These are phyloP conservation scores for Oreortyx pictus DNA, from an alignment of 2,797 vertebrate genomes.

Conservation along the genomic window DNA sequence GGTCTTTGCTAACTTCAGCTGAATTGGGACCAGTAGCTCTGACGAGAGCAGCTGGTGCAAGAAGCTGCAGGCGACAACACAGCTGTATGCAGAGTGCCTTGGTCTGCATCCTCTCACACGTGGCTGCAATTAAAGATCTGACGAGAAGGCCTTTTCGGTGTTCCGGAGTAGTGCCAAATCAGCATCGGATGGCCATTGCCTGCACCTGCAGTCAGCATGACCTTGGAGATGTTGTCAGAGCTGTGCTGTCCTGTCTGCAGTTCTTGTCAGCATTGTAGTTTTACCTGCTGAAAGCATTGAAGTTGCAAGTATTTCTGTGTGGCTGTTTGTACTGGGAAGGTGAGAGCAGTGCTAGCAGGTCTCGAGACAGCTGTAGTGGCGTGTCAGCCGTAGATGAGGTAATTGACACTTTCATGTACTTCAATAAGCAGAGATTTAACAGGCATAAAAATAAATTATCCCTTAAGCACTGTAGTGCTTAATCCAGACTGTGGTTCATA, in stretches of 20 bases:
- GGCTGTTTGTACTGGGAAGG: background rate
- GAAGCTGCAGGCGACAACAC: constrained; percentile 43
- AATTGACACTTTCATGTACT: background rate
- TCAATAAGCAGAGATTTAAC: constrained; percentile 23
- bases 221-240: background rate
- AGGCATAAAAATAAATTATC: constrained; percentile 2
- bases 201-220: background rate
- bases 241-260: background rate
- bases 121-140: constrained; percentile 49
- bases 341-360: background rate
- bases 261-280: background rate
- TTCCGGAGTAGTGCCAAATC: constrained; percentile 29
- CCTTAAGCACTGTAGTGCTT: background rate
- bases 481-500: background rate
- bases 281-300: background rate
- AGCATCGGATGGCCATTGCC: constrained; percentile 34
- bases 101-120: background rate
- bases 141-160: background rate
- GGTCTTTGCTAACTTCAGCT: constrained; percentile 62
- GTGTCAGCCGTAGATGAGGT: background rate
- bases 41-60: constrained; percentile 41
- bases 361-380: background rate
- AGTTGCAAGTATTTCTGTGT: background rate
- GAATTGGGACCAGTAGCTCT: constrained; percentile 9
- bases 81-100: constrained; percentile 50